Base-by-base conservation (phyloP, 2,888 invertebrate genomes). In the Autographa gamma region DNA sequence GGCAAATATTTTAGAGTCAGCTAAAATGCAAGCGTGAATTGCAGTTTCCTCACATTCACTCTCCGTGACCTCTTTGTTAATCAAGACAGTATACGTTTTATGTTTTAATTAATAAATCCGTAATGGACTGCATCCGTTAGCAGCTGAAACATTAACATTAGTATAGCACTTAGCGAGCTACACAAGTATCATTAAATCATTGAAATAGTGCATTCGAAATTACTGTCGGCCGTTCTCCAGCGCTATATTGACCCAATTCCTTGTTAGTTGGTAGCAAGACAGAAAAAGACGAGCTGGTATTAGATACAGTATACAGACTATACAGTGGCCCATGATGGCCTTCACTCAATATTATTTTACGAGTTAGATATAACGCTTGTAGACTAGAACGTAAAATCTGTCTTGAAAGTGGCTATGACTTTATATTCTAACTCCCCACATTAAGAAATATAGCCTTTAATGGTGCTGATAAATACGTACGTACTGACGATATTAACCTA, bases 151-250 rank as follows among this genome's bases (percentile, higher is more conserved):
- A 34, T 1, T 19, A 32, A 64, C 54, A n/a, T 14, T 25, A 32
- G 58, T 41, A 59, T 16, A 60, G 34, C 66, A 78, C 74, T 77
- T 43, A 69, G 74, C 54, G 9, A 18, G 11, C 32, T n/a, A 48
- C 54, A 38, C 32, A 9, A 64, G 9, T 19, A 66, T 56, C 63
- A 58, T 66, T 69, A 64, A 75, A 69, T 72, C 31, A 76, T 73
- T 66, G 63, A 72, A 69, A 76, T 64, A 61, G 59, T 79, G 59
- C 76, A 32, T 59, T 60, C 75, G 58, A 54, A 31, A 79, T 58
- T 60, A 68, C 60, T 56, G 72, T 14, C 38, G 38, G 34, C 54
- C 65, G 76, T 77, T 75, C 72, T 68, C 60, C 34, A 76, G 48
- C 65, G 66, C 60, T 72, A 52, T 16, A 41, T 52, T 14, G 67